These are phyloP conservation scores for Chelmon rostratus DNA, from an alignment of 2,797 vertebrate genomes.

Conservation along the genomic window DNA sequence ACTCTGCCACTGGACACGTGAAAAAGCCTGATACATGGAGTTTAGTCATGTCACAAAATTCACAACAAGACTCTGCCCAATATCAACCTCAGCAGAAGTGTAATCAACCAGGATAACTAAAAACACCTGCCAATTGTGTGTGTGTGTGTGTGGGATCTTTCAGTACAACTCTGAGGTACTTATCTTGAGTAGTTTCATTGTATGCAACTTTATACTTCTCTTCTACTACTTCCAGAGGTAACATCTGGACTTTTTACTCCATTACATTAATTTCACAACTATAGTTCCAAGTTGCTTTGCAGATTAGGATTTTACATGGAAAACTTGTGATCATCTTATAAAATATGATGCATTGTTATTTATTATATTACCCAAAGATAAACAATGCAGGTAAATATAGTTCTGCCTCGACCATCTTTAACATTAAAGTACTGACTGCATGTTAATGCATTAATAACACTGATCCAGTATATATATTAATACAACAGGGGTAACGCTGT, in stretches of 20 bases:
- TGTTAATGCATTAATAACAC: neutral
- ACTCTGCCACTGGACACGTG: neutral
- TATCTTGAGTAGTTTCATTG: too few relatives aligned
- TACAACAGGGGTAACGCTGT: neutral
- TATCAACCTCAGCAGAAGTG: neutral
- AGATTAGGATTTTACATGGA: neutral
- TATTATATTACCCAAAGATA: neutral
- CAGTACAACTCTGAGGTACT: too few relatives aligned
- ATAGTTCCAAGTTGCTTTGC: neutral
- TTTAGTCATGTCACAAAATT: neutral
- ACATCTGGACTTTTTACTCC: too few relatives aligned
- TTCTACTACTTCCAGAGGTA: too few relatives aligned
- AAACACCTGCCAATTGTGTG: too few relatives aligned
- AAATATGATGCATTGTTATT: neutral
- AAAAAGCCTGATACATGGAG: neutral
- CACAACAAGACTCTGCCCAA: neutral
- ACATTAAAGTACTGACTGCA: neutral
- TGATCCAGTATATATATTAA: too few relatives aligned
- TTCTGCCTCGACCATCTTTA: neutral
- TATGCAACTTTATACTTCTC: too few relatives aligned
- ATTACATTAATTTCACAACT: neutral
- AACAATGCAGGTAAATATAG: neutral
- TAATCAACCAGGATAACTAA: neutral
- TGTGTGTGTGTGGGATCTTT: too few relatives aligned
- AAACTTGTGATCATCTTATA: neutral